Base-by-base conservation (phyloP, 2,113 vertebrate species). In the Otis tarda region DNA sequence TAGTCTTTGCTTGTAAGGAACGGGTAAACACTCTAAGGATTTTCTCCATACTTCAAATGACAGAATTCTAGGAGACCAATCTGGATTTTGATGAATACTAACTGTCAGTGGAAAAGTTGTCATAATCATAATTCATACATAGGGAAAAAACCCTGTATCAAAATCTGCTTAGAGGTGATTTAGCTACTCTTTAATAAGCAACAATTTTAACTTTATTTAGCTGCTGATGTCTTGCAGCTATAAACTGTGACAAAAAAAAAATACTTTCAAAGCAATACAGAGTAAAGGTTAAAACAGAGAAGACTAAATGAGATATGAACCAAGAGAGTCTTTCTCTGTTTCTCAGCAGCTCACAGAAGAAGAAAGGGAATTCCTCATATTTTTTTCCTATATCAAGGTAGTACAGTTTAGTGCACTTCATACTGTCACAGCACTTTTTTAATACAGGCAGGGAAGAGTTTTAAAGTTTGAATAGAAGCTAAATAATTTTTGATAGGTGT, bases 241-340 rank as follows among this genome's bases (percentile, higher is more conserved):
- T 61, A 87, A 98, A 98, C 97, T 97, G 91, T 96, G 96, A 97
- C 93, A 94, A 96, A 96, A 90, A 95, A 94, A 96, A 78, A 93
- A 91, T 50, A 95, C 83, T 97, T 98, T 98, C 90, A 98, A 98
- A 98, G 98, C 98, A 98, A 98, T 98, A 98, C 97, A 95, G 84
- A 98, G 67, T 75, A 90, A 93, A 96, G 64, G 94, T 75, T 96
- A 83, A 96, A 97, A 95, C 56, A 95, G 93, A 97, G 77, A 96
- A 98, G 97, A 97, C 75, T 83, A 97, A 96, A 96, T 77, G 50
- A 88, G 86, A 75, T 93, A 95, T n/a, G 88, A 97, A 96, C 37
- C 37, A 83, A 95, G 25, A 80, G 57, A 93, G 63, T 96, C 90
- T 95, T 93, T 75, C 85, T 97, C 94, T 82, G 87, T 94, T 96